A percentile compares a stretch with the other conserved stretches of the same genome.
Evolutionary conservation across 2,888 invertebrate genomes (phyloP).

Genomic region (Drosophila acutilabella): DNA sequence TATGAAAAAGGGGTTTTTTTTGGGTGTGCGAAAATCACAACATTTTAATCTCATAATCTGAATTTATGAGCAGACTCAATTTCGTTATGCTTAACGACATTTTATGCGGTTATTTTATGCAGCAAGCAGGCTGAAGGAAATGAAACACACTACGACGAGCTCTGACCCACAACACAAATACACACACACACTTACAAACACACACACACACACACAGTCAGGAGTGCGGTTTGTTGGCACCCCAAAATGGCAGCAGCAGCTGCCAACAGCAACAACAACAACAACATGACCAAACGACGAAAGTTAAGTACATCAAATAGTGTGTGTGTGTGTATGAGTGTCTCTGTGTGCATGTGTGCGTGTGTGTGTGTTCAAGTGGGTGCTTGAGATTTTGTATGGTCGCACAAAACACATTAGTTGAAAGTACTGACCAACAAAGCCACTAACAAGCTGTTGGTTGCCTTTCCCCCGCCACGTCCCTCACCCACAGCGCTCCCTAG

Average conservation of each 20-base stretch:
- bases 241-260: constrained; percentile 57
- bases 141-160: constrained; percentile 28
- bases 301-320: constrained; percentile 71
- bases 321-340: constrained; percentile 7
- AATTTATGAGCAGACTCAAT: constrained; percentile 82
- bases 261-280: constrained; percentile 38
- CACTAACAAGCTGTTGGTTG: constrained; percentile 79
- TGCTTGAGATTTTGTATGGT: constrained; percentile 78
- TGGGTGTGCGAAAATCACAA: constrained; percentile 75
- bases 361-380: constrained; percentile 55
- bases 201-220: constrained; percentile 9
- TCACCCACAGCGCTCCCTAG: not conserved
- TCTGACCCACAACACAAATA: constrained; percentile 23
- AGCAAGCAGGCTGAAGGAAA: constrained; percentile 62
- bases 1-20: constrained; percentile 46
- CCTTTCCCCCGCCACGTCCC: not conserved
- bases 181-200: constrained; percentile 16
- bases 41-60: constrained; percentile 82
- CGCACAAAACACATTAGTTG: constrained; percentile 79
- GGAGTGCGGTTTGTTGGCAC: constrained; percentile 69
- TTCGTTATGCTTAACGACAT: constrained; percentile 81
- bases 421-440: constrained; percentile 82
- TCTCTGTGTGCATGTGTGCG: constrained; percentile 8
- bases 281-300: constrained; percentile 38
- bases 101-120: constrained; percentile 79